Evolutionary conservation across 2,888 invertebrate species (phyloP).

Genomic region (Harpagoxenus sublaevis): DNA sequence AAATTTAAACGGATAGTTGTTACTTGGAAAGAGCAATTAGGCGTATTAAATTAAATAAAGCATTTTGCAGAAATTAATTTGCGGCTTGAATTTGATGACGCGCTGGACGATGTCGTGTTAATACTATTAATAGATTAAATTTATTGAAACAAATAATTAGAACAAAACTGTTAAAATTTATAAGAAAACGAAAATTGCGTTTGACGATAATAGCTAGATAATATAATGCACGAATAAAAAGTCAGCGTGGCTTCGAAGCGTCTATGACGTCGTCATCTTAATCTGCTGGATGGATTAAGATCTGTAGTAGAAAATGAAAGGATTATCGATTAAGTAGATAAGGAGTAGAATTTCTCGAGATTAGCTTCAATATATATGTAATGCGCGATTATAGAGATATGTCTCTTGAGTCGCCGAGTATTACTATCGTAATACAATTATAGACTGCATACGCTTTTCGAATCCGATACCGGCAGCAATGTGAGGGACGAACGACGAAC

Average conservation of each 20-base stretch:
- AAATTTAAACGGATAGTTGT: constrained; percentile 3
- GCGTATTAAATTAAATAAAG: neutral
- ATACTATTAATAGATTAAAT: neutral
- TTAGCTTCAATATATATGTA: neutral
- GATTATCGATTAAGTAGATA: constrained; percentile 1
- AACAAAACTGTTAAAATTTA: constrained; percentile 1
- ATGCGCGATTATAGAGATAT: neutral
- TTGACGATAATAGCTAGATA: neutral
- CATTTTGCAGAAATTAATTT: neutral
- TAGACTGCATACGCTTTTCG: constrained; percentile 30
- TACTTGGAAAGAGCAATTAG: neutral
- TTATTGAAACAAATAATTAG: neutral
- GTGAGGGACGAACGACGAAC: constrained; percentile 12
- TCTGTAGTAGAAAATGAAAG: constrained; percentile 6
- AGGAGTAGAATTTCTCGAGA: constrained; percentile 20
- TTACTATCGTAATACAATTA: constrained; percentile 23
- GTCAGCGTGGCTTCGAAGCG: neutral
- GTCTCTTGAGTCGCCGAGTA: constrained; percentile 10
- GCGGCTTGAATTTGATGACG: neutral
- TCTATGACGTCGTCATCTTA: constrained; percentile 10
- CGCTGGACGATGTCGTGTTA: neutral
- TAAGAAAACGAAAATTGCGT: neutral
- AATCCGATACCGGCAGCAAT: constrained; percentile 1
- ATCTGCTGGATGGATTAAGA: constrained; percentile 46
- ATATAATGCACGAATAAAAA: neutral